Evolutionary conservation across 2,113 vertebrate species (phyloP), one percentile per base, ranked within the genome.

Genomic region (Lota lota): DNA sequence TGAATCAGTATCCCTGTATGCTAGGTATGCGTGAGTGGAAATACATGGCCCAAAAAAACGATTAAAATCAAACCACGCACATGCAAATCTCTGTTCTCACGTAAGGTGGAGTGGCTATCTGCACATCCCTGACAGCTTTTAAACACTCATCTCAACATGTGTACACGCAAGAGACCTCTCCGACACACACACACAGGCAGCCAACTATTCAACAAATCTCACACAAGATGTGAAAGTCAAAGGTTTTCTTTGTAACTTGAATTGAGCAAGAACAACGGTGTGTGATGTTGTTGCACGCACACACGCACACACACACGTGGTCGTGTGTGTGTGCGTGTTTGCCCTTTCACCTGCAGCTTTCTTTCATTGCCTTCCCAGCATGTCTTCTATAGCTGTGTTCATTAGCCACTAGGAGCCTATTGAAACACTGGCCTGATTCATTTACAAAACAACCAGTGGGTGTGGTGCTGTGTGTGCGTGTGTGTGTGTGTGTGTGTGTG

Each of bases 361-460:
- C 57, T 59, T 56, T 17, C 53, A 20, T 59, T 59, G 10, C 20
- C 57, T 59, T 19, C 59, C 28, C 20, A 20, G n/a, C 20, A 47
- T 62, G 20, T 74, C 40, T 79, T 85, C 76, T 78, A 68, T 59
- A 67, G 75, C 69, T 69, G 78, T 53, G 74, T 84, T 89, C 83
- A 87, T 84, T 81, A 73, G 76, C 67, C 67, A 73, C 66, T 64
- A 65, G 77, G 63, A 79, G 78, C 68, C 73, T 62, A 76, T 73
- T 84, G 76, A 85, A 47, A 81, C 61, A 64, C 14, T 60, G 57
- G 33, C 75, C 71, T 86, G 76, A 86, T 85, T 80, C 61, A 87
- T 80, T 77, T 86, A 80, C 78, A 74, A 68, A 83, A 83, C 77
- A 74, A 75, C 75, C n/a, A 50, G 60, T 63, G 67, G 78, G 77